phyloP scores from a whole-genome alignment of 2,888 invertebrate genomes.

The Candidula unifasciata region DNA sequence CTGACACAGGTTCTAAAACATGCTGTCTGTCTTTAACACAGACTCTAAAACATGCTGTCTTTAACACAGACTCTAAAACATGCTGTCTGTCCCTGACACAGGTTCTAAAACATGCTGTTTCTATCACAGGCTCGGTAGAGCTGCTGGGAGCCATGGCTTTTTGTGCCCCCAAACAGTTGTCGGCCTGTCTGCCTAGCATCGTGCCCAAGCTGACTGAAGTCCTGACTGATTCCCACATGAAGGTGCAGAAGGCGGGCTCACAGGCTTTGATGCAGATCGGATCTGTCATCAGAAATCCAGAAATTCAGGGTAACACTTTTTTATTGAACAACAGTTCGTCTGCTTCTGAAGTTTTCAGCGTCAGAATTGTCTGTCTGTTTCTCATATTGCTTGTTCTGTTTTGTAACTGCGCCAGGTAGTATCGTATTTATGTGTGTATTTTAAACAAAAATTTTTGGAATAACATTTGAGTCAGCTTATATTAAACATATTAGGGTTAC shows the following conservation, averaged over 20 bases:
- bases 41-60: too few relatives aligned
- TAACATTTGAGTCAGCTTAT: too few relatives aligned
- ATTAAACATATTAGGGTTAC: too few relatives aligned
- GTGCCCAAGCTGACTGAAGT: conserved; percentile 98
- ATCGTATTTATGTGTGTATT: too few relatives aligned
- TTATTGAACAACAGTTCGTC: background rate
- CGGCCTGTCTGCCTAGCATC: conserved; percentile 97
- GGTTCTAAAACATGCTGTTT: too few relatives aligned
- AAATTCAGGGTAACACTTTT: conserved; percentile 82
- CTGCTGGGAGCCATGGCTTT: conserved; percentile 98
- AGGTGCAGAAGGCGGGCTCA: conserved; percentile 97
- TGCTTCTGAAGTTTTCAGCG: background rate
- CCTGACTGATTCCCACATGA: conserved; percentile 96
- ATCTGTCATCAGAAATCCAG: conserved; percentile 97
- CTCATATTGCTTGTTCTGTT: background rate
- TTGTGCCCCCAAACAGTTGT: conserved; percentile 98
- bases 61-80: too few relatives aligned
- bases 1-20: too few relatives aligned
- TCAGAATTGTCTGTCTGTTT: background rate
- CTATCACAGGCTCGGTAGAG: conserved; percentile 89
- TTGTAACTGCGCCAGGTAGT: too few relatives aligned
- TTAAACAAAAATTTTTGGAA: too few relatives aligned
- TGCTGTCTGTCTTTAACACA: too few relatives aligned
- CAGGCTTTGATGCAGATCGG: conserved; percentile 97
- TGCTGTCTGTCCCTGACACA: too few relatives aligned